Conservation (phyloP, 1,140 invertebrate species). For the Drosophila neocordata region DNA sequence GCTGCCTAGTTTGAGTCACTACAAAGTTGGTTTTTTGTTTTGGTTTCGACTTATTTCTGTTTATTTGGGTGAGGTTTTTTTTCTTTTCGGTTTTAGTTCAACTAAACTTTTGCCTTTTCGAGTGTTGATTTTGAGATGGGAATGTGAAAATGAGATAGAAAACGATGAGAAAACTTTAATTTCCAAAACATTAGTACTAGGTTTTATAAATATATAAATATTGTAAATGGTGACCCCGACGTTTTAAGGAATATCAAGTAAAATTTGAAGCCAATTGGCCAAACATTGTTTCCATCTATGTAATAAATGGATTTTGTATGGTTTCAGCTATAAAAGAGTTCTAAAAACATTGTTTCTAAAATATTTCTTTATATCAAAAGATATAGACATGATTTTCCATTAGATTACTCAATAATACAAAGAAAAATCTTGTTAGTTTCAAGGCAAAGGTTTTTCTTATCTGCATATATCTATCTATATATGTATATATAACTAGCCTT, state of each 20-base stretch:
- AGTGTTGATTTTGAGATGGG: not conserved
- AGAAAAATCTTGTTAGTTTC: not conserved
- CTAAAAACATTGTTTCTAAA: too few species aligned
- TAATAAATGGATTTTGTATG: too few species aligned
- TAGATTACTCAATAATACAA: too few species aligned
- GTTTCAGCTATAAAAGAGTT: too few species aligned
- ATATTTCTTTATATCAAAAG: too few species aligned
- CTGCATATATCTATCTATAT: not conserved
- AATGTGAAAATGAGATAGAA: not conserved
- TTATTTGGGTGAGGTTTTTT: not conserved
- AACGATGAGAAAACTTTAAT: not conserved
- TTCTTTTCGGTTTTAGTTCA: not conserved
- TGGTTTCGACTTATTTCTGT: conserved; percentile 36
- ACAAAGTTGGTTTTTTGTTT: conserved; percentile 22
- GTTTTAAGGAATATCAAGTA: not conserved
- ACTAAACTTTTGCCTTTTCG: not conserved
- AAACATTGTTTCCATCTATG: too few species aligned
- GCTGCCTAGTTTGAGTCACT: conserved; percentile 59
- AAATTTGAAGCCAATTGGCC: too few species aligned
- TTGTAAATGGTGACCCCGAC: not conserved
- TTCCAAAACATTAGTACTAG: not conserved
- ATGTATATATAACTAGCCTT: too few species aligned
- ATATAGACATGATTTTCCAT: too few species aligned
- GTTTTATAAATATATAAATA: too few species aligned
- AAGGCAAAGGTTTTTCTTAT: not conserved